Evolutionary conservation across 2,113 vertebrate genomes (phyloP).

Genomic region (Chloroceryle aenea): DNA sequence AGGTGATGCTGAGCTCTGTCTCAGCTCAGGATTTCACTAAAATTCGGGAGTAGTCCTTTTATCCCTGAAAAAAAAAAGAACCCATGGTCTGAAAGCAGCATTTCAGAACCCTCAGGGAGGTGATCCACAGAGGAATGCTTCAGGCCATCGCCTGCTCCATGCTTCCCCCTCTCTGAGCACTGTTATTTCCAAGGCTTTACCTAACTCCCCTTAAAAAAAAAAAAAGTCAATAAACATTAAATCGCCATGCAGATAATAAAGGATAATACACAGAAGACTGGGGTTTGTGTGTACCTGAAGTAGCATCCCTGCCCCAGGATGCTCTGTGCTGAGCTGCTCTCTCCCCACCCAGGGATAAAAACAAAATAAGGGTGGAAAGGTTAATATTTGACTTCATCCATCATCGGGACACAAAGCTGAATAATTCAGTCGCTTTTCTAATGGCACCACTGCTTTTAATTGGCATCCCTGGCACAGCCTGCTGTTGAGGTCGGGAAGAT

Average conservation of each 20-base stretch:
- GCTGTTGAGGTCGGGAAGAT: fast-evolving
- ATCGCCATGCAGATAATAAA: fast-evolving
- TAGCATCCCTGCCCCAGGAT: background rate
- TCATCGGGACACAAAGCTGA: background rate
- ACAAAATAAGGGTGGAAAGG: background rate
- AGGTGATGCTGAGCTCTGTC: background rate
- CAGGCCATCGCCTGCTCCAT: fast-evolving
- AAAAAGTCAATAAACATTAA: fast-evolving
- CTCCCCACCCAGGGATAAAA: fast-evolving
- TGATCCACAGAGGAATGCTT: fast-evolving
- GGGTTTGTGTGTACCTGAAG: background rate
- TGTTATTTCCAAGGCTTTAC: fast-evolving
- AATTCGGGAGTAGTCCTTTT: background rate
- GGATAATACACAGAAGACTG: fast-evolving
- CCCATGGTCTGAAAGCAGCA: background rate
- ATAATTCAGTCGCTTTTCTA: background rate
- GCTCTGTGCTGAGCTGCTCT: background rate
- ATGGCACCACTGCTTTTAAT: background rate
- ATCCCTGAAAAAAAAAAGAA: background rate
- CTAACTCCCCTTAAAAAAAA: background rate
- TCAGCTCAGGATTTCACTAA: background rate
- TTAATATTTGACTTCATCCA: background rate
- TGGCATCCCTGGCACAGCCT: fast-evolving
- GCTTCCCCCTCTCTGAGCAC: fast-evolving
- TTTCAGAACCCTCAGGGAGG: no score